Conservation (phyloP, 1,140 invertebrate species). For the Drosophila rufa region DNA sequence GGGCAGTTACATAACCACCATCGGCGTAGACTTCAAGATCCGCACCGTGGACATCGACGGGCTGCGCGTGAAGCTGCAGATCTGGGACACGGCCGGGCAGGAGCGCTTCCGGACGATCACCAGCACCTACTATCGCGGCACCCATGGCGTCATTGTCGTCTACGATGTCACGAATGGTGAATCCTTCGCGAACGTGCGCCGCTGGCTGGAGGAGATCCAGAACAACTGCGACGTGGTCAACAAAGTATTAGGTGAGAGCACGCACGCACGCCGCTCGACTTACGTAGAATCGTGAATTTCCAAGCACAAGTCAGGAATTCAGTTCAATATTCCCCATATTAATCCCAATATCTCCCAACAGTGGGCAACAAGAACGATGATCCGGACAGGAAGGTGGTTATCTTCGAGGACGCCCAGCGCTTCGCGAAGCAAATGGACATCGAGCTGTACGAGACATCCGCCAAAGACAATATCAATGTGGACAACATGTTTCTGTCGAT, state of each 20-base stretch:
- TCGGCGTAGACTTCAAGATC: constrained; percentile 99
- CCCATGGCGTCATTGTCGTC: constrained; percentile 99
- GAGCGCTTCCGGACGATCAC: constrained; percentile 90
- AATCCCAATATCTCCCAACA: constrained; percentile 81
- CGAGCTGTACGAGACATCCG: constrained; percentile 98
- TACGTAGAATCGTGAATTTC: no score
- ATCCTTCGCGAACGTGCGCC: constrained; percentile 99
- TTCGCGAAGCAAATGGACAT: constrained; percentile 99
- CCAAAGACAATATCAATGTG: constrained; percentile 99
- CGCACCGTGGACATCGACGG: constrained; percentile 97
- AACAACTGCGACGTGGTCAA: constrained; percentile 99
- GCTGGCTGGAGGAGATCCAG: constrained; percentile 99
- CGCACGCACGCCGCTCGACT: constrained; percentile 6
- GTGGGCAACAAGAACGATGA: constrained; percentile 99
- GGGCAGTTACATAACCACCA: constrained; percentile 99
- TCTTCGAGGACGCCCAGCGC: constrained; percentile 97
- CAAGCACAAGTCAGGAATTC: no score
- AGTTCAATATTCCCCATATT: neutral
- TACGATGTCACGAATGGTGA: constrained; percentile 99
- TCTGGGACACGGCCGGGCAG: constrained; percentile 97
- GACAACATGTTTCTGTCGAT: constrained; percentile 95
- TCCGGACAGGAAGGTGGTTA: constrained; percentile 97
- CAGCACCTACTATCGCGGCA: constrained; percentile 97
- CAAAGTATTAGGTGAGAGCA: constrained; percentile 95
- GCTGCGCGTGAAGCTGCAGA: constrained; percentile 98